Evolutionary conservation across 1,140 invertebrate genomes (phyloP).

Genomic region (Drosophila yakuba): DNA sequence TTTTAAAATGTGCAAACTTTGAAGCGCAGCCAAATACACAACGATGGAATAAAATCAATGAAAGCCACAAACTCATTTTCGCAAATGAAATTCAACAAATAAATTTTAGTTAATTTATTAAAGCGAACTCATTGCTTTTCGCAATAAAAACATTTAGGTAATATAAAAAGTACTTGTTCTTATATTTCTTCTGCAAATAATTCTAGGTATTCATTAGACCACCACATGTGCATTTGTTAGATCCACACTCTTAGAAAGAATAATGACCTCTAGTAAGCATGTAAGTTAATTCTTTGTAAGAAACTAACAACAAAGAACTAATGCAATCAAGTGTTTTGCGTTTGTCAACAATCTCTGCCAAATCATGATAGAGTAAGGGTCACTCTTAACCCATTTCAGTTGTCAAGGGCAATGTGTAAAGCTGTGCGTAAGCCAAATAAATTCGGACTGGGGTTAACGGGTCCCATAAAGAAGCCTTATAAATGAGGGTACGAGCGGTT

Average conservation of each 20-base stretch:
- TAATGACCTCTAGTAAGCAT: no score
- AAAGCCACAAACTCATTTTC: slow-evolving; percentile 14
- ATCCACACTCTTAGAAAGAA: no score
- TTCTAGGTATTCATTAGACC: no score
- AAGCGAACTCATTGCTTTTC: neutral
- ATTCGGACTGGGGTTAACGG: slow-evolving; percentile 27
- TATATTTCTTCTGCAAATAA: no score
- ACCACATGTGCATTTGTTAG: no score
- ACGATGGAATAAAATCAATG: slow-evolving; percentile 15
- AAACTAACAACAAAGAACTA: neutral
- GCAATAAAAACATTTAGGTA: no score
- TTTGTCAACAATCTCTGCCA: slow-evolving; percentile 19
- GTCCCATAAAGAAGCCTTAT: slow-evolving; percentile 23
- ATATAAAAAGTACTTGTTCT: no score
- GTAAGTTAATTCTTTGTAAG: neutral
- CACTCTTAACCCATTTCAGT: slow-evolving; percentile 15
- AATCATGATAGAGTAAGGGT: slow-evolving; percentile 14
- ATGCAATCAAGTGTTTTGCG: slow-evolving; percentile 7
- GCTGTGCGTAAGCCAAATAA: slow-evolving; percentile 30
- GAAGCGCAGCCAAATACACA: neutral
- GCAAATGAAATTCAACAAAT: slow-evolving; percentile 17
- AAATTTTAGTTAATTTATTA: neutral
- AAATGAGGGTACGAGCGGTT: slow-evolving; percentile 38
- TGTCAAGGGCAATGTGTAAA: slow-evolving; percentile 19
- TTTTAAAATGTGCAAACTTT: slow-evolving; percentile 23